These are phyloP conservation scores for Drosophila dunni DNA, from an alignment of 1,140 invertebrate genomes.

Conservation along the genomic window DNA sequence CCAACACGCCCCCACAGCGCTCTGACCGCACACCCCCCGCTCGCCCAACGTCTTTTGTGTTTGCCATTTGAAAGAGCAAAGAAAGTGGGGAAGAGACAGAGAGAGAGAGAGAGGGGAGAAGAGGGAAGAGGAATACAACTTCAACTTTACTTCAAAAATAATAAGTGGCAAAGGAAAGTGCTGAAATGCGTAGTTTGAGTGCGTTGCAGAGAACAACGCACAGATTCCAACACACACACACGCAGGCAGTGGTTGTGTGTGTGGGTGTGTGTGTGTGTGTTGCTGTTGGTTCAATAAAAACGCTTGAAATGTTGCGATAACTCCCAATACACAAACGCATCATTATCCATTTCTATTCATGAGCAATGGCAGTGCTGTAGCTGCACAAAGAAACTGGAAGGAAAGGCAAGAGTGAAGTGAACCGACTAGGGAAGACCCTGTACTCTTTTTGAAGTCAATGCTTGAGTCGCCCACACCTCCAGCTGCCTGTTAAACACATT, in stretches of 20 bases:
- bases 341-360: constrained; percentile 66
- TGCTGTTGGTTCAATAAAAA: constrained; percentile 59
- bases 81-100: background rate
- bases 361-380: constrained; percentile 16
- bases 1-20: background rate
- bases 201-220: constrained; percentile 6
- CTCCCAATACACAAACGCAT: constrained; percentile 75
- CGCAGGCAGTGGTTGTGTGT: constrained; percentile 1
- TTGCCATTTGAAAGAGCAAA: constrained; percentile 15
- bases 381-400: constrained; percentile 1
- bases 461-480: too few species aligned
- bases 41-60: constrained; percentile 26
- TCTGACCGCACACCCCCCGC: background rate
- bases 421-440: too few species aligned
- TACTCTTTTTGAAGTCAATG: too few species aligned
- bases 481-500: too few species aligned
- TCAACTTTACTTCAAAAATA: constrained; percentile 48
- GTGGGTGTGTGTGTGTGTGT: constrained; percentile 2
- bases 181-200: constrained; percentile 17
- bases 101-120: background rate
- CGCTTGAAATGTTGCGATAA: constrained; percentile 55
- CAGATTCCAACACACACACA: background rate
- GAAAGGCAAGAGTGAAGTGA: too few species aligned
- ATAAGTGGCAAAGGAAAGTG: constrained; percentile 45
- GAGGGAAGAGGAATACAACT: constrained; percentile 25